Evolutionary conservation across 2,797 vertebrate species (phyloP).

Genomic region (Manis pentadactyla): DNA sequence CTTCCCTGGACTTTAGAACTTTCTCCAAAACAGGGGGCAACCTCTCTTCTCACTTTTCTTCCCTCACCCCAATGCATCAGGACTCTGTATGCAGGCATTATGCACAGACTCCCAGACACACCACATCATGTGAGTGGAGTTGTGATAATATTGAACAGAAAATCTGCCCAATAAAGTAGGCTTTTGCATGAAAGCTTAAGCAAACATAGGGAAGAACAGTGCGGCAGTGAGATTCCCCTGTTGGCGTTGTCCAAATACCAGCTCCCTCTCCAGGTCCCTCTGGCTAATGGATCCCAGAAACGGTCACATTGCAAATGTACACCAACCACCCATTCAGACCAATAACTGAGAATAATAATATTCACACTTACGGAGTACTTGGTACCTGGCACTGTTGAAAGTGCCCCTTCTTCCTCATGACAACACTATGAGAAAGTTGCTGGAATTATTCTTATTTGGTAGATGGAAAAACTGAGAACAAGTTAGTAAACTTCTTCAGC

Average conservation of each 20-base stretch:
- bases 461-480: background rate
- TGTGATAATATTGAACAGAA: background rate
- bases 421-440: background rate
- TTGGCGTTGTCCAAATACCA: background rate
- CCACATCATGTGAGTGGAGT: background rate
- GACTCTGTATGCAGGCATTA: background rate
- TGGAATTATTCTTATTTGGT: background rate
- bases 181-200: background rate
- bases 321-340: background rate
- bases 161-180: background rate
- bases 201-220: background rate
- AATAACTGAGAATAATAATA: background rate
- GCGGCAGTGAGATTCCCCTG: background rate
- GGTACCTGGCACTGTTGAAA: background rate
- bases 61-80: rapidly evolving
- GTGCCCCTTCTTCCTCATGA: background rate
- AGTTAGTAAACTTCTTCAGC: background rate
- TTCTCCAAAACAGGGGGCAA: background rate
- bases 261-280: background rate
- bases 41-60: background rate
- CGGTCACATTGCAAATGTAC: background rate
- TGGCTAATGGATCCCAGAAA: background rate
- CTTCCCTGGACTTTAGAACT: background rate
- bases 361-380: background rate
- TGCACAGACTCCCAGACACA: background rate